Base-by-base conservation (phyloP, 2,797 vertebrate species). In the Fistularia tabacaria region DNA sequence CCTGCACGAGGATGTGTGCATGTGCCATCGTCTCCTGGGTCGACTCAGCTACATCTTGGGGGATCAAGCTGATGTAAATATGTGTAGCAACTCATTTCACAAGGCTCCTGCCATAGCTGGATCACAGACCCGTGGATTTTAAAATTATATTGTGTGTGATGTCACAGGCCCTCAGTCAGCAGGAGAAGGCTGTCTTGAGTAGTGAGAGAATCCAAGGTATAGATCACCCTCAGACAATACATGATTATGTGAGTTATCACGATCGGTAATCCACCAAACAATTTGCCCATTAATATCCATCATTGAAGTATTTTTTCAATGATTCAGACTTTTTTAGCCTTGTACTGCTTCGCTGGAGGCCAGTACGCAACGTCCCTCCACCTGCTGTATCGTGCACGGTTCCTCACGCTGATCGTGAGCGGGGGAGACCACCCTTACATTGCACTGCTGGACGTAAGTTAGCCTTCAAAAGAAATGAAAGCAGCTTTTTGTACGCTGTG, bases 341-440 rank as follows among this genome's bases (percentile, higher is more conserved):
- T 98, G 70, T 98, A 96, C 83, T 95, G 92, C 87, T 97, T 96
- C 53, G 94, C 94, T 14, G 93, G 92, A 72, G 95, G 93, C 65
- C 92, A 89, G 5, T 81, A 89, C 25, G 88, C 90, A 0, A 93
- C 91, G 0, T 92, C 94, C 1, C 70, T 98, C 46, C 92, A 90
- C 72, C 72, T 98, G 54, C 86, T 98, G 61, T 98, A 96, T 73
- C 92, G 93, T 0, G 93, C 94, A 11, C 94, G 94, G 68, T 96
- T 95, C 89, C 95, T 98, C 88, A 90, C 91, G 64, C 86, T 97
- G 38, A 66, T 98, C 14, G 91, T 95, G 57, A 93, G 88, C 9
- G 95, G 96, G 64, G 94, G 96, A 39, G 93, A 96, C 64, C 96
- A 98, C 73, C 96, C 95, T 43, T 93, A 97, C 71, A 89, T 95